These are phyloP conservation scores for Brachionus manjavacas DNA, from an alignment of 1,140 invertebrate genomes.

Conservation along the genomic window DNA sequence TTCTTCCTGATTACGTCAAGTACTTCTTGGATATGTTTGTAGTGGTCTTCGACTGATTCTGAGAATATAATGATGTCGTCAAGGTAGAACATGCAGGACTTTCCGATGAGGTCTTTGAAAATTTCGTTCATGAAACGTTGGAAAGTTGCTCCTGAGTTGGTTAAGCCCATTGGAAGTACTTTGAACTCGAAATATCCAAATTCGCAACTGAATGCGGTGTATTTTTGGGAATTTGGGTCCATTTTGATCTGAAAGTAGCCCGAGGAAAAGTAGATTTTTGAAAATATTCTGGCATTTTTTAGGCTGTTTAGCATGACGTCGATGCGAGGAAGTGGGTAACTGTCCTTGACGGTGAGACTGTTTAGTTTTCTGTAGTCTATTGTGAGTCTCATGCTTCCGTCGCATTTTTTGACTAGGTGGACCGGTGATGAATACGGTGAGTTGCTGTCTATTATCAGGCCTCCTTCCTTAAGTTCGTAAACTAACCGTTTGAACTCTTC, in stretches of 20 bases:
- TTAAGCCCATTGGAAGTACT: slow-evolving; percentile 36
- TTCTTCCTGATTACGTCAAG: slow-evolving; percentile 43
- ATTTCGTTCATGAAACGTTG: slow-evolving; percentile 42
- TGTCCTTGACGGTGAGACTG: not conserved
- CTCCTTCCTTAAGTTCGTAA: not conserved
- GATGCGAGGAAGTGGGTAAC: slow-evolving; percentile 19
- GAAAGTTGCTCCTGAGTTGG: slow-evolving; percentile 42
- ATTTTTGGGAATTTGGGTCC: not conserved
- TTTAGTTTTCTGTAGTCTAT: not conserved
- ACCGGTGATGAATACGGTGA: slow-evolving; percentile 11
- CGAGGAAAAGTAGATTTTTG: not conserved
- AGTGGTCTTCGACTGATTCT: not conserved
- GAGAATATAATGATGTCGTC: slow-evolving; percentile 26
- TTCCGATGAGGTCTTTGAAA: not conserved
- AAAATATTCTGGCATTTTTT: not conserved
- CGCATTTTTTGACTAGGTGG: not conserved
- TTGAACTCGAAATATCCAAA: slow-evolving; percentile 42
- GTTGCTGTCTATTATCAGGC: not conserved
- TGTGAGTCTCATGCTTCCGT: not conserved
- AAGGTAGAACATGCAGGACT: not conserved
- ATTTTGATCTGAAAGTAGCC: slow-evolving; percentile 27
- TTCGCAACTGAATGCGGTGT: slow-evolving; percentile 44
- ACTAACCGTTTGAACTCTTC: not conserved
- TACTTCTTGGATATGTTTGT: not conserved
- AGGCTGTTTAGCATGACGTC: slow-evolving; percentile 21